Evolutionary conservation across 2,888 invertebrate genomes (phyloP).

Genomic region (Cetonia aurata): DNA sequence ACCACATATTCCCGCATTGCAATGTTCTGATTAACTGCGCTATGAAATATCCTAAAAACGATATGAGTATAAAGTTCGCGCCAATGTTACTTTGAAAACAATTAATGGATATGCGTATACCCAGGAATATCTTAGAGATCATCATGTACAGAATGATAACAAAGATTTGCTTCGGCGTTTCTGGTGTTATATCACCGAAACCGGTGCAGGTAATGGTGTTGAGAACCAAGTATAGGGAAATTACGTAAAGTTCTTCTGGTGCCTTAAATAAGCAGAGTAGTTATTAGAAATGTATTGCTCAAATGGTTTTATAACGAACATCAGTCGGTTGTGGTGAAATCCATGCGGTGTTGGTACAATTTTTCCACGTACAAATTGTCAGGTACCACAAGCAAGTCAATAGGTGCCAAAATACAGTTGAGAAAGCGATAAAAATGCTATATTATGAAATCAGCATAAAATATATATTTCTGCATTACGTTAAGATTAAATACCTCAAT

Average conservation of each 20-base stretch:
- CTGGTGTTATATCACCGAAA: conserved; percentile 69
- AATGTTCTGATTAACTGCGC: conserved; percentile 45
- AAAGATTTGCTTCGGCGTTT: conserved; percentile 68
- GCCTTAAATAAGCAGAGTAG: conserved; percentile 42
- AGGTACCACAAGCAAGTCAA: conserved; percentile 70
- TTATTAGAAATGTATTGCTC: neutral
- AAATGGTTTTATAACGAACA: neutral
- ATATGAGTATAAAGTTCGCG: neutral
- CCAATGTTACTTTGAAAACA: too few relatives aligned
- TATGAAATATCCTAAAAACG: conserved; percentile 45
- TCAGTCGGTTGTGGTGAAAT: neutral
- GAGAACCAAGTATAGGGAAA: conserved; percentile 69
- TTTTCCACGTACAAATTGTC: conserved; percentile 66
- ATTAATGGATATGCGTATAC: conserved; percentile 55
- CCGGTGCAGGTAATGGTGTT: conserved; percentile 70
- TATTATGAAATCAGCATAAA: conserved; percentile 46
- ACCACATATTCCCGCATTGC: conserved; percentile 56
- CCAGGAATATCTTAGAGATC: conserved; percentile 69
- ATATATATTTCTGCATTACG: too few relatives aligned
- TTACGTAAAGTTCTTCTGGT: conserved; percentile 64
- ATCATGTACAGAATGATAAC: conserved; percentile 68
- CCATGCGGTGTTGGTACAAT: conserved; percentile 43
- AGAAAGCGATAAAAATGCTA: conserved; percentile 68
- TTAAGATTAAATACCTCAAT: too few relatives aligned
- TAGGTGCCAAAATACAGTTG: conserved; percentile 68